Conservation (phyloP, 2,888 invertebrate species). For the Ectobius pallidus region DNA sequence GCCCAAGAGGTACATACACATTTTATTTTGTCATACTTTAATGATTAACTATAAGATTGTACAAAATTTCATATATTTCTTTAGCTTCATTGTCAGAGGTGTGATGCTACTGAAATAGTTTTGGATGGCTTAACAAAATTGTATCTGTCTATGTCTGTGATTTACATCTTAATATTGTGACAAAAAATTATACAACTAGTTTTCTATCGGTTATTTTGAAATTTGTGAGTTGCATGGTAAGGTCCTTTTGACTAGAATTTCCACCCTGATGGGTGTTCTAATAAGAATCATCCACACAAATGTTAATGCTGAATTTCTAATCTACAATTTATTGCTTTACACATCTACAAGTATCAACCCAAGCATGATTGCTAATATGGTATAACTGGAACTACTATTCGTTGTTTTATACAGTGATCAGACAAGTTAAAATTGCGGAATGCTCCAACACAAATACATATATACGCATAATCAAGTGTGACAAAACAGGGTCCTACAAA, state of each 20-base stretch:
- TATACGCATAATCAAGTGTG: conserved; percentile 15
- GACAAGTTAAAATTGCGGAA: conserved; percentile 28
- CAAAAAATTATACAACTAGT: too few relatives aligned
- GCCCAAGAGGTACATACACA: neutral
- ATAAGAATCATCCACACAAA: conserved; percentile 5
- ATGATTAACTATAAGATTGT: too few relatives aligned
- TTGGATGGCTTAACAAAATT: too few relatives aligned
- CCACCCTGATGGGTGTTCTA: neutral
- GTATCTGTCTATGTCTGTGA: too few relatives aligned
- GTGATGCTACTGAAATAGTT: too few relatives aligned
- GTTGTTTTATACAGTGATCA: conserved; percentile 27
- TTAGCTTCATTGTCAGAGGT: too few relatives aligned
- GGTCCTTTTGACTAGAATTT: conserved; percentile 10
- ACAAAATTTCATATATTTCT: too few relatives aligned
- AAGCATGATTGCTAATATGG: conserved; percentile 1
- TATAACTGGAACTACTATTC: conserved; percentile 22
- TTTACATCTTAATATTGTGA: too few relatives aligned
- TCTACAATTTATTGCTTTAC: neutral
- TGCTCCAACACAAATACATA: conserved; percentile 22
- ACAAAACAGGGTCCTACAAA: conserved; percentile 4
- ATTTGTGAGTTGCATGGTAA: too few relatives aligned
- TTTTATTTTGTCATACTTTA: too few relatives aligned
- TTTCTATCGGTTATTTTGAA: too few relatives aligned
- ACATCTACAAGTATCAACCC: neutral
- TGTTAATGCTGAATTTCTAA: neutral